Evolutionary conservation across 2,797 vertebrate genomes (phyloP), one percentile per base, ranked within the genome.

Genomic region (Sternarchorhynchus goeldii): DNA sequence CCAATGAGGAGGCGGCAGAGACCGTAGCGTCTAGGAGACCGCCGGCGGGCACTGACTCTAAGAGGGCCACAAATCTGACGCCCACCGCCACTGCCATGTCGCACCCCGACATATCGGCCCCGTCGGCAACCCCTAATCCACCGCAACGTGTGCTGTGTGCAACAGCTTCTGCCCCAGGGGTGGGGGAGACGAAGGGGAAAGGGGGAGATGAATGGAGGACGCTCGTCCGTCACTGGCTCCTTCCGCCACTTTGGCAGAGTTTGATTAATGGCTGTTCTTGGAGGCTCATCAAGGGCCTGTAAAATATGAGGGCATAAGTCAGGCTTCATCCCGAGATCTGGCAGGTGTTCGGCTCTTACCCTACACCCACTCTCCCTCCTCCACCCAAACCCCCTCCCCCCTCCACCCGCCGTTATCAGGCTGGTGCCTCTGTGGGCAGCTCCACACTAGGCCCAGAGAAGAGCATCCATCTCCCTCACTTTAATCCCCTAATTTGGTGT

Each of bases 261-360:
- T 86, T 91, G 90, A 93, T 92, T 91, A 91, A 93, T 91, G 88
- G 87, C 81, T 84, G 87, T 87, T 82, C 82, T 84, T 86, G 88
- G 82, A 81, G 84, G 81, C 89, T 91, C 88, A 91, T 93, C 90
- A 91, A 90, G 86, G 87, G 84, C 85, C 90, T 87, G 90, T 92
- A 89, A 91, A 90, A 91, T 91, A 92, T 91, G 88, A 92, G 90
- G 89, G 87, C 86, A 90, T 87, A 90, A 88, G 90, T 93, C 88
- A 89, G 86, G 76, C 86, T 80, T 89, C 88, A 88, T 90, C 88
- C 83, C 76, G 72, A 69, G 83, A 79, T 87, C 87, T 92, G 88
- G 87, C 90, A 88, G 86, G 83, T 82, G 78, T 88, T 88, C 89
- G 86, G 85, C 78, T 87, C 86, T 86, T 70, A 36, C 34, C 34